Evolutionary conservation across 2,888 invertebrate genomes (phyloP), one percentile per base, ranked within the genome.

Genomic region (Piscicola geometra): DNA sequence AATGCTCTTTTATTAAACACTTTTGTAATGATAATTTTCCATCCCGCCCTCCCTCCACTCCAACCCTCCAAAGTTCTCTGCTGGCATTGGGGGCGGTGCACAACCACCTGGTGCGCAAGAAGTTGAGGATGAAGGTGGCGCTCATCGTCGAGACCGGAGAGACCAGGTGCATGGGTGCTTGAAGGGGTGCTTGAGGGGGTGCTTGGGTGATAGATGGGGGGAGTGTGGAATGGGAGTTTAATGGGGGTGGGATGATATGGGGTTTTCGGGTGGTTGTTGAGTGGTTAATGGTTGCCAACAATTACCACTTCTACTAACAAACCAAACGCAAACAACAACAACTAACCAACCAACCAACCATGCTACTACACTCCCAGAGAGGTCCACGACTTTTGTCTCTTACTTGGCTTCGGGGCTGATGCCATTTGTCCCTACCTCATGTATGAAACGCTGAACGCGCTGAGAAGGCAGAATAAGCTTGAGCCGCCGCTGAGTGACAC

Each of bases 341-440:
- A n/a, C n/a, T n/a, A n/a, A n/a, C n/a, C n/a, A n/a, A n/a, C n/a
- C 28, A n/a, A 5, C 15, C n/a, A 25, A 5, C 1, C 18, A 15
- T 9, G 30, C 28, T 21, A 28, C 30, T 28, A 33, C 3, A 30
- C 21, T 30, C 60, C 0, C 82, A 88, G 88, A 79, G 89, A 89
- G 82, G 94, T 97, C 0, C 98, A 98, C 84, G 97, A 99, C 83
- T 91, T 97, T 86, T 97, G 96, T 83, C 93, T 96, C 0, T 87
- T 99, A 35, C 88, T 99, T 50, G 98, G 93, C 81, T 99, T 94
- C 85, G 98, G 99, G 41, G 97, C 96, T 1, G 98, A 99, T 87
- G 98, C 93, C 0, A 92, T 99, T 81, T 98, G 98, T 81, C 98
- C 99, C 0, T 98, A 97, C 86, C 86, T 98, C 78, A 95, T 96